Conservation (phyloP, 2,888 invertebrate genomes). For the Labia minor region DNA sequence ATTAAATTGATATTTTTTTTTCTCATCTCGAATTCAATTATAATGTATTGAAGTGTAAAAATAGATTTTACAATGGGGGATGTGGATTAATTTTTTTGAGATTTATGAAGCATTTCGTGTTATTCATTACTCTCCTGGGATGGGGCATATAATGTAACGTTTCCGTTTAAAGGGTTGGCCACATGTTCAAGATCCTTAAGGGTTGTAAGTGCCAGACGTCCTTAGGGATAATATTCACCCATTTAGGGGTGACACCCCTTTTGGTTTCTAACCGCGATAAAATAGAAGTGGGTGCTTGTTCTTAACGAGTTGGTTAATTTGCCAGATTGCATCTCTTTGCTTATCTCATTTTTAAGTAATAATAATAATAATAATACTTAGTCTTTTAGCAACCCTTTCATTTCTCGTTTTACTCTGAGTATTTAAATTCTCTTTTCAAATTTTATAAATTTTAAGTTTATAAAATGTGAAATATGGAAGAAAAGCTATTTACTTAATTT, state of each 20-base stretch:
- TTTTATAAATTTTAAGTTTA: too few species aligned
- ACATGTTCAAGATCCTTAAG: neutral
- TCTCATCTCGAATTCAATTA: neutral
- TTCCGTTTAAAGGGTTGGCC: neutral
- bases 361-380: too few species aligned
- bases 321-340: slow-evolving; percentile 3
- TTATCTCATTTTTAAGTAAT: neutral
- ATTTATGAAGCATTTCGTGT: neutral
- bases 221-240: neutral
- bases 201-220: slow-evolving; percentile 7
- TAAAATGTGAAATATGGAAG: too few species aligned
- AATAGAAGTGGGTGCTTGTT: neutral
- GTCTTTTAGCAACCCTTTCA: too few species aligned
- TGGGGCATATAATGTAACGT: neutral
- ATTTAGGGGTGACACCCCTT: slow-evolving; percentile 2
- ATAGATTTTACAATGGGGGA: neutral
- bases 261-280: neutral
- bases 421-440: too few species aligned
- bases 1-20: too few species aligned
- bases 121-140: neutral
- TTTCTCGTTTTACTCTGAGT: too few species aligned
- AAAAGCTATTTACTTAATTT: too few species aligned
- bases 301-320: neutral
- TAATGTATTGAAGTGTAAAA: too few species aligned
- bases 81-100: neutral